Percentiles rank a stretch among this genome's conserved stretches.
phyloP scores from a whole-genome alignment of 2,113 vertebrate species.

The Myotis brandtii region DNA sequence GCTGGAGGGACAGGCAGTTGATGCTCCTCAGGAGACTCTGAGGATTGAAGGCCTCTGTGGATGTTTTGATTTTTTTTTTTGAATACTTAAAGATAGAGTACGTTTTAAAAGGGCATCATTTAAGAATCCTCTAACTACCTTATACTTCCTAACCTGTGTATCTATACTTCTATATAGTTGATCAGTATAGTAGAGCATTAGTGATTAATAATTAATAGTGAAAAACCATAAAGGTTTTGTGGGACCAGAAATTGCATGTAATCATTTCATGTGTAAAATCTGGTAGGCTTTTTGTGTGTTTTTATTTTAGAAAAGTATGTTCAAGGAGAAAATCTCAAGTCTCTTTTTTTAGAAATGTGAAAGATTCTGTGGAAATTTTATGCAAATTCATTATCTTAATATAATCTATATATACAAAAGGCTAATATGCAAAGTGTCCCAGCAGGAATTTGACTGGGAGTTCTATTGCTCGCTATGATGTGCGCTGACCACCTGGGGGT shows the following conservation, averaged over 20 bases:
- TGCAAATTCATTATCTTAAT: conserved; percentile 13
- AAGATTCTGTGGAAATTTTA: not conserved
- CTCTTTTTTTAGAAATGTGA: not conserved
- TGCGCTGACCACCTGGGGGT: too few relatives aligned
- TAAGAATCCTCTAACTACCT: not conserved
- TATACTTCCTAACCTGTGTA: not conserved
- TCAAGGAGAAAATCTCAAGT: not conserved
- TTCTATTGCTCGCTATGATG: too few relatives aligned
- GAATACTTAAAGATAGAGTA: not conserved
- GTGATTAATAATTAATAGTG: not conserved
- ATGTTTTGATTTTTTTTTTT: not conserved
- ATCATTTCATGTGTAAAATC: not conserved
- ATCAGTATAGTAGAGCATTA: not conserved
- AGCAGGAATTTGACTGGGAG: too few relatives aligned
- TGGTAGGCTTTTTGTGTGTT: not conserved
- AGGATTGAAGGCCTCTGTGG: not conserved
- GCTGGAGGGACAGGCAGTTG: conserved; percentile 22
- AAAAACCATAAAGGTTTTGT: not conserved
- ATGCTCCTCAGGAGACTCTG: not conserved
- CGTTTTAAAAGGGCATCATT: not conserved
- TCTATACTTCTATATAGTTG: not conserved
- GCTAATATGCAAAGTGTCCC: too few relatives aligned
- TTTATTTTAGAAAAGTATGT: not conserved
- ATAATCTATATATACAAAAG: not conserved
- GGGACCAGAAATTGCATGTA: not conserved